Conservation (phyloP, 53 echinoderm and acorn worm species). For the Mesocentrotus franciscanus region DNA sequence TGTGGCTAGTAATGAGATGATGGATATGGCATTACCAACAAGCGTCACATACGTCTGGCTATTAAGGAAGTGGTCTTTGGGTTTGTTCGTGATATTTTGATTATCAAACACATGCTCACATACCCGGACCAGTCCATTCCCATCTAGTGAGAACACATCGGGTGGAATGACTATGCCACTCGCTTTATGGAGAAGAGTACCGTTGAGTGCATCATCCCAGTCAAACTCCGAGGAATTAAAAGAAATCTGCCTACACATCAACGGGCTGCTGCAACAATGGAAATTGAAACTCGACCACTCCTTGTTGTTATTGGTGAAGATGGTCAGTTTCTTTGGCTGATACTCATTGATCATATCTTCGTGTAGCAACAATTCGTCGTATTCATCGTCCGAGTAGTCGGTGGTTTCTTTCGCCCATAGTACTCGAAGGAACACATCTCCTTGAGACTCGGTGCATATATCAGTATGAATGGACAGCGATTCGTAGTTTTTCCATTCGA, state of each 20-base stretch:
- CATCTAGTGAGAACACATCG: neutral
- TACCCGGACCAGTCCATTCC: neutral
- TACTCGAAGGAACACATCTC: neutral
- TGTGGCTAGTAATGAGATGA: constrained; percentile 65
- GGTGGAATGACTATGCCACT: constrained; percentile 3
- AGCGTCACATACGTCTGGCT: constrained; percentile 65
- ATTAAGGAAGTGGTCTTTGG: neutral
- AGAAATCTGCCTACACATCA: neutral
- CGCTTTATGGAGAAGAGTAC: constrained; percentile 13
- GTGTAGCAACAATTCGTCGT: neutral
- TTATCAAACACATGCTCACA: neutral
- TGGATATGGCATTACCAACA: constrained; percentile 65
- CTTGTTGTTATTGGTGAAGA: neutral
- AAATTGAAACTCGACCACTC: constrained; percentile 6
- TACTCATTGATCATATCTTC: neutral
- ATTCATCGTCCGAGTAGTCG: neutral
- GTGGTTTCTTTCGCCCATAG: neutral
- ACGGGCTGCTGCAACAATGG: constrained; percentile 24
- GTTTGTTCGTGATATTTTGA: neutral
- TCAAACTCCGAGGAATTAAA: constrained; percentile 39
- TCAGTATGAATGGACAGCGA: neutral
- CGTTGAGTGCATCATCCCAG: neutral
- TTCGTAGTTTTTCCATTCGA: constrained; percentile 46
- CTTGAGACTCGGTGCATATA: neutral
- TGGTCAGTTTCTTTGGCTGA: neutral